Base-by-base conservation (phyloP, 2,888 invertebrate species). In the Plutella xylostella region DNA sequence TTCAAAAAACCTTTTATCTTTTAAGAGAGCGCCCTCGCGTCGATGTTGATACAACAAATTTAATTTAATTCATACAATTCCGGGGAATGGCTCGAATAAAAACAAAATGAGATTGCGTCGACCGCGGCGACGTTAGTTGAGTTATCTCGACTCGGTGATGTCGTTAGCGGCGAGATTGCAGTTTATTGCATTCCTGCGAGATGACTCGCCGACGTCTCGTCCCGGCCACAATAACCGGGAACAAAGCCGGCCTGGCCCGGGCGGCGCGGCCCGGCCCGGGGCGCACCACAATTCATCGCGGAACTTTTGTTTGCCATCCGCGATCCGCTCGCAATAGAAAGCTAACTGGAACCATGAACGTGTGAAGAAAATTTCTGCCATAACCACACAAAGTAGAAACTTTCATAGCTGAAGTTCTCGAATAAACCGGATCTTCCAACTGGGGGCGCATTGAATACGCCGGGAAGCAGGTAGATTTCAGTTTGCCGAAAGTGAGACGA, bases 21-120 rank as follows among this genome's bases (percentile, higher is more conserved):
- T n/a, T n/a, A n/a, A n/a, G n/a, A n/a, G n/a, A n/a, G n/a, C n/a
- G n/a, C n/a, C n/a, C n/a, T n/a, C n/a, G n/a, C n/a, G n/a, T n/a
- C n/a, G n/a, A n/a, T n/a, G n/a, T n/a, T n/a, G n/a, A n/a, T n/a
- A 39, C 14, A 38, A 43, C 18, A 37, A 17, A 37, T 20, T 31
- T 15, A 19, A 28, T 39, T 34, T 17, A 37, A 33, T 33, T 33
- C 4, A 33, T 33, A 33, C 33, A 33, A 14, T 33, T 33, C 33
- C 4, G 12, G 12, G 14, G 14, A 33, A 14, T 33, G 33, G 11
- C 14, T 33, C 6, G n/a, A 33, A 33, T 6, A 14, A 33, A 33
- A 33, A 33, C 14, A 14, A 33, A 14, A 33, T 14, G 33, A 33
- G 14, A 33, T 33, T 33, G 33, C 33, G 11, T 14, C 12, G 33